Percentiles rank a stretch among this genome's conserved stretches.
Evolutionary conservation across 2,113 vertebrate genomes (phyloP).

Genomic region (Haliaeetus leucogaster): DNA sequence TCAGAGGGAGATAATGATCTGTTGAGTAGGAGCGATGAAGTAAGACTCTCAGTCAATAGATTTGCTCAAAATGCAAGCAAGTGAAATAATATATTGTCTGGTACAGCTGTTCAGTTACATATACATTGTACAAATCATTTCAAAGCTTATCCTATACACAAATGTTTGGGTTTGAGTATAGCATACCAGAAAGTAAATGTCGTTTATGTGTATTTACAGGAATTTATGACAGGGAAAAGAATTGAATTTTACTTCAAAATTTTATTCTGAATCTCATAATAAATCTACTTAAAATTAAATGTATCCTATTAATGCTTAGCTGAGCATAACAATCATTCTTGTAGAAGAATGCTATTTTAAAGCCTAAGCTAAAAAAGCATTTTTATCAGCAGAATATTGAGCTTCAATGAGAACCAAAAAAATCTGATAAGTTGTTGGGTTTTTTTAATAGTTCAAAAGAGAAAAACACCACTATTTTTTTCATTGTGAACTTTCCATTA

Average conservation of each 20-base stretch:
- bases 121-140: background rate
- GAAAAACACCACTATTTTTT: background rate
- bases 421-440: background rate
- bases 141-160: background rate
- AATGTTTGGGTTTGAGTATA: background rate
- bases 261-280: background rate
- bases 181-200: background rate
- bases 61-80: background rate
- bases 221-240: background rate
- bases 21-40: slow-evolving; percentile 5
- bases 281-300: background rate
- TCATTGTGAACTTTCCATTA: background rate
- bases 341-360: background rate
- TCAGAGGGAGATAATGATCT: background rate
- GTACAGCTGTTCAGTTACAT: background rate
- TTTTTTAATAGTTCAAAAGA: background rate
- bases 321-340: background rate
- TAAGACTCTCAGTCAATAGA: slow-evolving; percentile 7
- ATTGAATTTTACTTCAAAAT: background rate
- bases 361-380: background rate
- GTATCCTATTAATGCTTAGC: background rate
- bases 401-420: background rate
- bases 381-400: background rate
- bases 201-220: background rate
- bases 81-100: background rate